Base-by-base conservation (phyloP, 2,888 invertebrate species). In the Amphipoea oculea region DNA sequence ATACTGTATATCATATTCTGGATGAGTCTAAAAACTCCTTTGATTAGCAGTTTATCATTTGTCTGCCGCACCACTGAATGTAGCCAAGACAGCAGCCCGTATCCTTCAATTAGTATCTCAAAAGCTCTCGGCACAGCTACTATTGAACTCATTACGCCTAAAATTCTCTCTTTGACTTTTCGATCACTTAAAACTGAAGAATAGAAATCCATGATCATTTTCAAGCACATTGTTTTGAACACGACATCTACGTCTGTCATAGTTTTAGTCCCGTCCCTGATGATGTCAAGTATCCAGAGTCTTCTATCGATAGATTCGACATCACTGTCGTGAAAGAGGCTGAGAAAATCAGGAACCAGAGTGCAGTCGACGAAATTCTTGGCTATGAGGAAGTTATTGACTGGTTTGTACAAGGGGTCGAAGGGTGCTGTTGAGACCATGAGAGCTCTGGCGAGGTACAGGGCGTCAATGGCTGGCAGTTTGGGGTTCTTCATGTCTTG, bases 291-390 rank as follows among this genome's bases (percentile, higher is more conserved):
- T 60, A 99, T 98, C 98, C 99, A 99, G 48, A 97, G 95, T 68
- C 98, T 97, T 89, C 98, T 98, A 0, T 97, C 97, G 40, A 97
- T 97, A 76, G 97, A 97, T 88, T 98, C 97, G 0, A 98, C 97
- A 78, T 98, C 98, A 17, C 98, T 97, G 83, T 98, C 99, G 92
- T 98, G 98, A 91, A 99, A 98, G 62, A 99, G 97, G 74, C 98
- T 98, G 82, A 99, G 98, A 91, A 99, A 98, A 92, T 99, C 99
- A 0, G 99, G 99, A n/a, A 99, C 98, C 5, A 98, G 97, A 23
- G 97, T 97, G 29, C 99, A 96, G 92, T 99, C 98, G 29, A 99
- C 97, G 14, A 97, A 97, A 20, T 98, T 98, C 93, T 99, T 99
- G 3, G 98, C 98, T 90, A 98, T 97, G 62, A 99, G 95, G 93